A percentile compares a stretch with the other conserved stretches of the same genome.
phyloP scores from a whole-genome alignment of 1,140 invertebrate genomes.

The Ladona fulva region DNA sequence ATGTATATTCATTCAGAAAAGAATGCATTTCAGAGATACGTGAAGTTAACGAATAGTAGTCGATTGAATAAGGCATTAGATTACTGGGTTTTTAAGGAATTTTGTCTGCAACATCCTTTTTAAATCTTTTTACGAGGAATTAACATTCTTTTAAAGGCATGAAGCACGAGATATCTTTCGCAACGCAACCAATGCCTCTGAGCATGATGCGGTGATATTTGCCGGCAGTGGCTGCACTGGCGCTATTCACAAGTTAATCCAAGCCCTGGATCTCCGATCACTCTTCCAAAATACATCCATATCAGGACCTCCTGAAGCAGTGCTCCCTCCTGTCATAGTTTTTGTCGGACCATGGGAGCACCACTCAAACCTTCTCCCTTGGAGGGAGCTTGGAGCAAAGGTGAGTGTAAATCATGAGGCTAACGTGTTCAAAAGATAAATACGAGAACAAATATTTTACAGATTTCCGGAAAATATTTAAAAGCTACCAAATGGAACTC shows the following conservation, averaged over 20 bases:
- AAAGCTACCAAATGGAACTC: no score
- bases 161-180: conserved; percentile 74
- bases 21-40: no score
- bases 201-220: conserved; percentile 77
- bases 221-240: conserved; percentile 62
- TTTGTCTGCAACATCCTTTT: no score
- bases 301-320: background rate
- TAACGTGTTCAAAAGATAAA: no score
- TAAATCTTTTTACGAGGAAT: no score
- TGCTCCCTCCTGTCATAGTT: conserved; percentile 44
- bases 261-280: conserved; percentile 50
- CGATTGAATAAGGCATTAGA: no score
- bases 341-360: conserved; percentile 83
- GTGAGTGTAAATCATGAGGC: conserved; percentile 39
- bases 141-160: no score
- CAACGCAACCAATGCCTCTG: conserved; percentile 67
- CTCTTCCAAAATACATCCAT: background rate
- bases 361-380: conserved; percentile 72
- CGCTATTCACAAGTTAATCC: conserved; percentile 59
- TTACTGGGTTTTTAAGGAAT: no score
- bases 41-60: no score
- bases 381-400: conserved; percentile 69
- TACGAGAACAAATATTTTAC: no score
- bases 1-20: no score
- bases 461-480: no score